A percentile compares a stretch with the other conserved stretches of the same genome.
These are phyloP conservation scores for Ricordea florida DNA, from an alignment of 92 coral and sea anemone genomes.

Conservation along the genomic window DNA sequence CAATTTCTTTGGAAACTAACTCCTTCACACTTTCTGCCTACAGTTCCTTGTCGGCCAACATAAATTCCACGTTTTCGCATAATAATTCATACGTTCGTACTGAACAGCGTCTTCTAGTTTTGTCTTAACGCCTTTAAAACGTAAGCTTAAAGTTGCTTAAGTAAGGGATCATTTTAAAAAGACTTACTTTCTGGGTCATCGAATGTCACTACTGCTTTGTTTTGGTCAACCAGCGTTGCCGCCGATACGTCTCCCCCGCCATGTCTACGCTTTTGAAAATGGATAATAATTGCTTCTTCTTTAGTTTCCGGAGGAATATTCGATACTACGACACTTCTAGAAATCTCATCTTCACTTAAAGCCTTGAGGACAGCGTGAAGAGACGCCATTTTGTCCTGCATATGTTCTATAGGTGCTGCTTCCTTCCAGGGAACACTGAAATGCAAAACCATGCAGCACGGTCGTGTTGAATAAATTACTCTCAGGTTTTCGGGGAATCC, in stretches of 20 bases:
- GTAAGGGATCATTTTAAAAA: too few species aligned
- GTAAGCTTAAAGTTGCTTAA: too few species aligned
- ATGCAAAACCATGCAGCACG: too few species aligned
- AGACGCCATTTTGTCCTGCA: neutral
- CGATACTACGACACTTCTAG: slow-evolving; percentile 37
- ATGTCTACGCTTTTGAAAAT: slow-evolving; percentile 53
- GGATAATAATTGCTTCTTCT: slow-evolving; percentile 28
- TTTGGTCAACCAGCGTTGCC: neutral
- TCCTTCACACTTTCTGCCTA: too few species aligned
- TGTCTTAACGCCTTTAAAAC: too few species aligned
- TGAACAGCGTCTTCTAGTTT: too few species aligned
- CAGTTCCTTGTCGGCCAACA: too few species aligned
- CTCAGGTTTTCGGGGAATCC: neutral
- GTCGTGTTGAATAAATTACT: neutral
- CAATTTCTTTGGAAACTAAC: too few species aligned
- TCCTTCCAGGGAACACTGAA: too few species aligned
- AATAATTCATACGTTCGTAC: too few species aligned
- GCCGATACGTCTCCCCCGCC: slow-evolving; percentile 61
- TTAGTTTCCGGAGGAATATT: slow-evolving; percentile 16
- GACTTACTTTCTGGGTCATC: slow-evolving; percentile 47
- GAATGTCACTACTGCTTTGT: slow-evolving; percentile 42
- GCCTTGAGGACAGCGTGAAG: neutral
- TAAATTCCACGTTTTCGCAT: too few species aligned
- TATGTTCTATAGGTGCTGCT: too few species aligned
- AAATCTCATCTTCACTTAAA: neutral